Conservation (phyloP, 2,797 vertebrate species). For the Eulemur albifrons region DNA sequence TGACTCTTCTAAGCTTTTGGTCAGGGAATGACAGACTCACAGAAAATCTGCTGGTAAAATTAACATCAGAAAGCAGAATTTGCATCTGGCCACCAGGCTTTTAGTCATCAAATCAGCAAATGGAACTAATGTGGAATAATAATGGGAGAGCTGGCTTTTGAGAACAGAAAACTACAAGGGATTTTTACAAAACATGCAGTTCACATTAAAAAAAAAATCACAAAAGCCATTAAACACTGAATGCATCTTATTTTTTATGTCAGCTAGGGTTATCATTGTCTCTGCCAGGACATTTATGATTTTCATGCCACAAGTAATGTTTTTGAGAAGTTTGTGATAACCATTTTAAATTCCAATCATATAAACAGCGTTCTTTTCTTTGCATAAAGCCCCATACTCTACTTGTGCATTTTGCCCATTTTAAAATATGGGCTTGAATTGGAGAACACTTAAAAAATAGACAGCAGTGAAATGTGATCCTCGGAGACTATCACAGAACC, state of each 20-base stretch:
- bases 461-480: not conserved
- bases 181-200: conserved; percentile 75
- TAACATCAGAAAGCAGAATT: conserved; percentile 82
- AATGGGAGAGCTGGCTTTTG: conserved; percentile 77
- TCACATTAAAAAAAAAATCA: conserved; percentile 64
- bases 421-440: not conserved
- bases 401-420: not conserved
- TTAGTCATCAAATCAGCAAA: conserved; percentile 83
- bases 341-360: conserved; percentile 70
- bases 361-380: conserved; percentile 39
- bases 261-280: conserved; percentile 67
- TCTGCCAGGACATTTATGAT: conserved; percentile 72
- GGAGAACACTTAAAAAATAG: not conserved
- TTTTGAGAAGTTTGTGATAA: conserved; percentile 70
- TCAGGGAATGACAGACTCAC: conserved; percentile 43
- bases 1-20: conserved; percentile 63
- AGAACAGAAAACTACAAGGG: conserved; percentile 69
- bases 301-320: conserved; percentile 73
- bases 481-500: not conserved
- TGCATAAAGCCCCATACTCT: conserved; percentile 1
- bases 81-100: conserved; percentile 81
- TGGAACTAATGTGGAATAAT: conserved; percentile 83
- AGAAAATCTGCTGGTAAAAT: conserved; percentile 73
- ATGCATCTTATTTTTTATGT: conserved; percentile 79
- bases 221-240: conserved; percentile 78